Percentiles rank a stretch among this genome's conserved stretches.
These are phyloP conservation scores for Glaucidium brasilianum DNA, from an alignment of 2,113 vertebrate species.

Conservation along the genomic window DNA sequence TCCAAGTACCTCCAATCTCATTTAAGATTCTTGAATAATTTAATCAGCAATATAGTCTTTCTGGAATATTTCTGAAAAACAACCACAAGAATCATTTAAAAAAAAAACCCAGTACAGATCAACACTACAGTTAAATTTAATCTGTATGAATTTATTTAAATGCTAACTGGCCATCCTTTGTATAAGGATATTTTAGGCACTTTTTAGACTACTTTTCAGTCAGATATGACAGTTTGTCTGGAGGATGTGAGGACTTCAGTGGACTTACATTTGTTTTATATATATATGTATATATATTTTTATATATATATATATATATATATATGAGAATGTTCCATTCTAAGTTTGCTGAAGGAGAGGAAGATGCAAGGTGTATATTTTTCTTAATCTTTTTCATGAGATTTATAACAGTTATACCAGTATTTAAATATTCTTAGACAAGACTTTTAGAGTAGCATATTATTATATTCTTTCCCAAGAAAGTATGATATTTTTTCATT, in stretches of 20 bases:
- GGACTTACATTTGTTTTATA: not conserved
- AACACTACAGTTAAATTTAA: not conserved
- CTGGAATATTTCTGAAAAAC: not conserved
- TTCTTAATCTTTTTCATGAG: not conserved
- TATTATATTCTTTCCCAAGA: not conserved
- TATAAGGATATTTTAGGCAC: not conserved
- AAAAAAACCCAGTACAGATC: not conserved
- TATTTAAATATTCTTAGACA: not conserved
- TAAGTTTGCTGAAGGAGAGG: not conserved
- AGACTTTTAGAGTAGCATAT: not conserved
- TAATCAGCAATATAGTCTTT: not conserved
- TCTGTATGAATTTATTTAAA: not conserved
- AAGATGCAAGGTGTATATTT: not conserved
- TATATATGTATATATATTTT: too few relatives aligned
- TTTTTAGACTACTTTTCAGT: not conserved
- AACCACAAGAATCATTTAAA: not conserved
- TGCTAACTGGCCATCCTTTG: not conserved
- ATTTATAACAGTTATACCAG: not conserved
- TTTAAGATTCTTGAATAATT: not conserved
- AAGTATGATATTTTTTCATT: not conserved
- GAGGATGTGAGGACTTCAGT: not conserved
- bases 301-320: not conserved
- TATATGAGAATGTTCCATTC: not conserved
- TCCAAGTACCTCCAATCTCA: not conserved
- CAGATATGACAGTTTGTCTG: not conserved